Percentiles rank a stretch among this genome's conserved stretches.
These are phyloP conservation scores for Apoda limacodes DNA, from an alignment of 2,888 invertebrate genomes.

Conservation along the genomic window DNA sequence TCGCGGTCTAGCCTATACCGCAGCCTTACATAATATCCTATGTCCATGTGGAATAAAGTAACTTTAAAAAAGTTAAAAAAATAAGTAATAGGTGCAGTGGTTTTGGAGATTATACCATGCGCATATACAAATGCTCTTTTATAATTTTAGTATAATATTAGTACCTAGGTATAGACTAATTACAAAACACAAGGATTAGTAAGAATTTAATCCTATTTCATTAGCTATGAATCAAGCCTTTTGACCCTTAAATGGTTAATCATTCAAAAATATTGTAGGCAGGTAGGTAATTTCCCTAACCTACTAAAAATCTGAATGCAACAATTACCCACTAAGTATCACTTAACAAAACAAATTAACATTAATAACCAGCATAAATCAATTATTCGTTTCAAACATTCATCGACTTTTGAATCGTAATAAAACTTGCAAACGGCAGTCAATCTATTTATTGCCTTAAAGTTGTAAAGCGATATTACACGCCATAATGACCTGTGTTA, in stretches of 20 bases:
- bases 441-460: slow-evolving; percentile 66
- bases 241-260: background rate
- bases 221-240: background rate
- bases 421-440: slow-evolving; percentile 67
- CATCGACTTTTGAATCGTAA: slow-evolving; percentile 68
- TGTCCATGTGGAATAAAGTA: no score
- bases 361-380: slow-evolving; percentile 62
- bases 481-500: slow-evolving; percentile 65
- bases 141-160: no score
- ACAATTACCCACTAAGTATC: slow-evolving; percentile 24
- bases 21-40: no score
- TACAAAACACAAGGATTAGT: no score
- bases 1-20: no score
- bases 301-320: slow-evolving; percentile 12
- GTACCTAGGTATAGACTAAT: no score
- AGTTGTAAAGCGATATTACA: slow-evolving; percentile 69
- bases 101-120: no score
- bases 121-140: no score
- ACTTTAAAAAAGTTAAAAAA: no score
- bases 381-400: slow-evolving; percentile 63
- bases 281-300: no score
- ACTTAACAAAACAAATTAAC: slow-evolving; percentile 49
- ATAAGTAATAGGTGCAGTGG: no score
- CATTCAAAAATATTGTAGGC: slow-evolving; percentile 9
- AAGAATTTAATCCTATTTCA: no score